phyloP scores from a whole-genome alignment of 2,113 vertebrate genomes.

The Triplophysa tibetana region DNA sequence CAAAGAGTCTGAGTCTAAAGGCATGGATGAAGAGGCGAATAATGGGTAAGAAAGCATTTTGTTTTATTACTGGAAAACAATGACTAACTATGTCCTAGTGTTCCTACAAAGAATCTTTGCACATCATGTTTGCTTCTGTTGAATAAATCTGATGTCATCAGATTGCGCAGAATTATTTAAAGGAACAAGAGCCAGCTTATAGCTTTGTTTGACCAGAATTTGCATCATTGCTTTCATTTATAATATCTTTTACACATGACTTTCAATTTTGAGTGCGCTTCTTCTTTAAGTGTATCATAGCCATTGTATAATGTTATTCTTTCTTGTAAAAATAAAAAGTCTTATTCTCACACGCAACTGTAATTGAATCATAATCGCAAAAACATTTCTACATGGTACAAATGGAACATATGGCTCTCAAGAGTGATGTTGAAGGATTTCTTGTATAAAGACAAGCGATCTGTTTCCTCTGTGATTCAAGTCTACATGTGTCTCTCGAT shows the following conservation, averaged over 20 bases:
- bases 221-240: no score
- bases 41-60: conserved; percentile 50
- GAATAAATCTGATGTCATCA: background rate
- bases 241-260: no score
- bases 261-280: no score
- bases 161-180: background rate
- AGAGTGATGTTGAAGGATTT: background rate
- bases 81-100: background rate
- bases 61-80: background rate
- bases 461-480: background rate
- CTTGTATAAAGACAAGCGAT: background rate
- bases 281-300: no score
- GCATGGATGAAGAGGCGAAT: conserved; percentile 63
- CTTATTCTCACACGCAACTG: background rate
- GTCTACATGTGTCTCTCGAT: conserved; percentile 37
- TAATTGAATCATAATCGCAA: no score
- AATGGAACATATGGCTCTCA: background rate
- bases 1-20: conserved; percentile 66
- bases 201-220: no score
- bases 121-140: background rate
- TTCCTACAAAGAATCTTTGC: background rate
- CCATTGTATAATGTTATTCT: background rate
- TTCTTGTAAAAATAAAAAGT: background rate
- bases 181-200: background rate
- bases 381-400: background rate